Percentiles rank a stretch among this genome's conserved stretches.
Conservation (phyloP, 1,140 invertebrate species). For the Camponotus vicinus region DNA sequence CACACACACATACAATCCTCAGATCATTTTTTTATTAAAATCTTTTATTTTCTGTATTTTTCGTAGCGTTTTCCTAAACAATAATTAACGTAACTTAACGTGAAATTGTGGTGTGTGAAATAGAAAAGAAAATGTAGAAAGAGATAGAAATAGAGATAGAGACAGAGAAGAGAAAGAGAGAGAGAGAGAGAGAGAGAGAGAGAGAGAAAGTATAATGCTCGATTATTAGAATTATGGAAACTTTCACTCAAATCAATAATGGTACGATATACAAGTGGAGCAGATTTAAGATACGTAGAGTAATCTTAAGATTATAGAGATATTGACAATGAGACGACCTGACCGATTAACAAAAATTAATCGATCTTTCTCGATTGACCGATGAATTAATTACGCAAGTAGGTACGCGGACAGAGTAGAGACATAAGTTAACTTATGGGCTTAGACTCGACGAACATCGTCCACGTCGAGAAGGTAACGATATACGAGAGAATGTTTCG, state of each 20-base stretch:
- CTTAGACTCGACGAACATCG: conserved; percentile 56
- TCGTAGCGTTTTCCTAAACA: conserved; percentile 80
- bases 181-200: conserved; percentile 3
- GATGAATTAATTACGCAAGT: conserved; percentile 61
- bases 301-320: conserved; percentile 72
- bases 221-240: conserved; percentile 66
- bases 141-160: too few species aligned
- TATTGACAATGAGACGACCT: conserved; percentile 65
- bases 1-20: neutral
- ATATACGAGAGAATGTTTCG: neutral
- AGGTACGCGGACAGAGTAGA: conserved; percentile 58
- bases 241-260: conserved; percentile 65
- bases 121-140: too few species aligned
- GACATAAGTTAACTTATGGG: conserved; percentile 57
- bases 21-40: conserved; percentile 76
- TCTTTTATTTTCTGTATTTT: conserved; percentile 78
- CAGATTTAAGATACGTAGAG: conserved; percentile 66
- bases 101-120: conserved; percentile 66
- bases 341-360: conserved; percentile 56
- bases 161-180: neutral
- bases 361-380: conserved; percentile 36
- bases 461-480: conserved; percentile 35
- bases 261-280: conserved; percentile 60
- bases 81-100: conserved; percentile 82
- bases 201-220: conserved; percentile 57